Evolutionary conservation across 1,140 invertebrate species (phyloP), one percentile per base, ranked within the genome.

Genomic region (Calephelis nemesis): DNA sequence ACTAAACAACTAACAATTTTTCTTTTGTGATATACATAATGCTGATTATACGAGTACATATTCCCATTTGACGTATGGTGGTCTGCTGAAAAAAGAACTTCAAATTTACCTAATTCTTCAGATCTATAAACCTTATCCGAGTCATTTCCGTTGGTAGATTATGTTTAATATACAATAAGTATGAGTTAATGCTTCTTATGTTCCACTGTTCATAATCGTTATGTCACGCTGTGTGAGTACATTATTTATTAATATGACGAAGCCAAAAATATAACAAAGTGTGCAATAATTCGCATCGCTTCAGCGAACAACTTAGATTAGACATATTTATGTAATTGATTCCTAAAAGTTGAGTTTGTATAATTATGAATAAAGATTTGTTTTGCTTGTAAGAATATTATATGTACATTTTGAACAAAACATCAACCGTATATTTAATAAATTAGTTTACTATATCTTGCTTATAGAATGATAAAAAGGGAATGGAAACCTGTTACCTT

Each of bases 391-490:
- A 88, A 88, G 84, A 88, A 86, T 81, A 85, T 81, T 86, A 82
- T 86, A 85, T 90, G 88, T 88, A 90, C 70, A 88, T 90, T 90
- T 88, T 88, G 86, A 87, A 86, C 74, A 85, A 80, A 79, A 68
- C 75, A 75, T 63, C 68, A 65, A 45, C 49, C 67, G 68, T 70
- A 42, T 74, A 62, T 79, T 73, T 69, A 47, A 11, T 63, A 47
- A 47, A 45, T 47, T 45, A 9, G 5, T n/a, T 5, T 19, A 30
- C 15, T 54, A 54, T 39, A 11, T 7, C 52, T 54, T 54, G 52
- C 52, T 30, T 10, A 19, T 15, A 54, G 8, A 5, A 54, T 30
- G 15, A 10, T 11, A 54, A 30, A 54, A 54, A 30, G 15, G 10
- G 30, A 30, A 54, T 54, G 42, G 7, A 7, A 42, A 42, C 42